Evolutionary conservation across 92 coral and sea anemone genomes (phyloP).

Genomic region (Hydrozoanthus gracilis): DNA sequence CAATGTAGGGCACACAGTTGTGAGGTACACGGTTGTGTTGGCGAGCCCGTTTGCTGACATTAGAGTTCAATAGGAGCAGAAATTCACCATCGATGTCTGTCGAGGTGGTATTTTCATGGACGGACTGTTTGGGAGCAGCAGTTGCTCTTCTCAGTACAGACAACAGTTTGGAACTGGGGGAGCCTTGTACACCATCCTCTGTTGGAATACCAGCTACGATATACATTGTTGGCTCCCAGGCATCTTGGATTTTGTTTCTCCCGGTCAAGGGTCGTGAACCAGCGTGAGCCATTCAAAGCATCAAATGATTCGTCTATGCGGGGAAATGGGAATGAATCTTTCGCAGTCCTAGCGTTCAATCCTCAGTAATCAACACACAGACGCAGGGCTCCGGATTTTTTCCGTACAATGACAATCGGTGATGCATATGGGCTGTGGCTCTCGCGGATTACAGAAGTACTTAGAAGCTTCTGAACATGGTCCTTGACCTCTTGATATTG

Average conservation of each 20-base stretch:
- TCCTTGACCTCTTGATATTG: constrained; percentile 41
- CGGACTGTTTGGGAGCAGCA: constrained; percentile 2
- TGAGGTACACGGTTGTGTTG: not conserved
- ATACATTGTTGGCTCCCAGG: constrained; percentile 55
- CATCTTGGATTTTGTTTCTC: constrained; percentile 65
- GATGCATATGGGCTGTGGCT: constrained; percentile 38
- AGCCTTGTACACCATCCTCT: constrained; percentile 5
- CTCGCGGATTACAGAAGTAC: constrained; percentile 5
- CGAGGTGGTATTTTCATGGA: constrained; percentile 31
- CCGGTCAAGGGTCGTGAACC: constrained; percentile 59
- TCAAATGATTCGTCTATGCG: constrained; percentile 42
- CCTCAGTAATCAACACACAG: constrained; percentile 50
- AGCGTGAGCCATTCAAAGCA: constrained; percentile 32
- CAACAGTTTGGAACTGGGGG: not conserved
- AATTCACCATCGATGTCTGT: constrained; percentile 45
- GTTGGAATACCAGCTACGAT: constrained; percentile 26
- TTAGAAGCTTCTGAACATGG: constrained; percentile 30
- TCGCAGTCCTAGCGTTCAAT: constrained; percentile 12
- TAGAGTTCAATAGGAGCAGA: constrained; percentile 18
- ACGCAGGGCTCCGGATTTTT: constrained; percentile 11
- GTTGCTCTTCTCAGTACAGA: not conserved
- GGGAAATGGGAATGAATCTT: constrained; percentile 45
- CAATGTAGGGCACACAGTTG: not conserved
- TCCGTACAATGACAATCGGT: constrained; percentile 28
- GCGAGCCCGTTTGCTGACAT: not conserved